Percentiles rank a stretch among this genome's conserved stretches.
Conservation (phyloP, 2,797 vertebrate genomes). For the Tapirus indicus region DNA sequence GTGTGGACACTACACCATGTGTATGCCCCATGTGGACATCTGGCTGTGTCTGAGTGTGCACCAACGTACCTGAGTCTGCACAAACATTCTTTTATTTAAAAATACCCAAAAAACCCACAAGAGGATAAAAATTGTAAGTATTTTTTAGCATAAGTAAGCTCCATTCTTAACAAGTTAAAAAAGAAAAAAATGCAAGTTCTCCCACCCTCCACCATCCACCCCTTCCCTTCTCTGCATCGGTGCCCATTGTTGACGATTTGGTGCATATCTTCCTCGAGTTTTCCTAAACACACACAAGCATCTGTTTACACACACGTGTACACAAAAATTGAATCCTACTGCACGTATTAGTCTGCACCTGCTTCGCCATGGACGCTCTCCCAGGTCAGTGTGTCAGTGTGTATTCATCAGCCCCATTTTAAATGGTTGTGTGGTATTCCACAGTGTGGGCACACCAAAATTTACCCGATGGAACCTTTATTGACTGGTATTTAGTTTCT, state of each 20-base stretch:
- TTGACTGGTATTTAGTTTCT: background rate
- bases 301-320: background rate
- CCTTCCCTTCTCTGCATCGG: background rate
- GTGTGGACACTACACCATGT: fast-evolving
- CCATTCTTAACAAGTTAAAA: background rate
- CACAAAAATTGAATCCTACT: background rate
- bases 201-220: background rate
- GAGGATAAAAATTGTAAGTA: background rate
- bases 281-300: background rate
- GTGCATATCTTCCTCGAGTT: background rate
- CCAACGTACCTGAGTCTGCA: background rate
- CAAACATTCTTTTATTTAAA: background rate
- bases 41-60: background rate
- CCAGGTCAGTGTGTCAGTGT: background rate
- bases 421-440: background rate
- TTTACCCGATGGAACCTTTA: background rate
- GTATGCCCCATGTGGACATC: fast-evolving
- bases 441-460: fast-evolving
- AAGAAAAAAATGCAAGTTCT: background rate
- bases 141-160: background rate
- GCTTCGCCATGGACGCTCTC: background rate
- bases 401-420: background rate
- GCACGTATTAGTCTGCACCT: background rate
- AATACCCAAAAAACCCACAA: background rate
- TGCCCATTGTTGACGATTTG: background rate